Base-by-base conservation (phyloP, 2,113 vertebrate genomes). In the Echinops telfairi region DNA sequence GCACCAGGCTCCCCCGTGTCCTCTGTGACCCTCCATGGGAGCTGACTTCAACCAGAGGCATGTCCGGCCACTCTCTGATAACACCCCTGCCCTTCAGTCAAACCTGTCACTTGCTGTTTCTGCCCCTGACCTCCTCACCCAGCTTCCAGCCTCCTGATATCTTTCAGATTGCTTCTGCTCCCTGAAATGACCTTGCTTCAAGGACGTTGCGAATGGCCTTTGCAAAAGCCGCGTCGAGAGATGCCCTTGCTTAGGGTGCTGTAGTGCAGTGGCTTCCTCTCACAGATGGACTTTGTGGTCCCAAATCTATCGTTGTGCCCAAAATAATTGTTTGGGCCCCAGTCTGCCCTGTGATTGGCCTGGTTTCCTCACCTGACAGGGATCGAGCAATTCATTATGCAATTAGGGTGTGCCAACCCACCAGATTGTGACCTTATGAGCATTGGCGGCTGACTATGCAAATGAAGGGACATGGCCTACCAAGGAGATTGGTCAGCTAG, bases 91-190 rank as follows among this genome's bases (percentile, higher is more conserved):
- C 3, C 68, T 71, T 70, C 33, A n/a, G 20, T 40, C 73, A 31
- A 0, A 31, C 11, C 2, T 0, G 22, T 6, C 33, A 1, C 83
- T 31, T 15, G 19, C 62, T 2, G 29, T 23, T 76, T 66, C 33
- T 29, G 62, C 1, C 75, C 9, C 27, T 15, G 5, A 1, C 11
- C 77, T 29, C 11, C 77, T 29, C 1, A 0, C 27, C 7, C 25
- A 10, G 33, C 33, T 62, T 17, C 70, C 71, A 31, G 71, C 22
- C 38, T 43, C 70, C 60, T 47, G 4, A 36, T 1, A 23, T 22
- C 43, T 1, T 31, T 47, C 77, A 1, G 16, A 71, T 25, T 9
- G 23, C 11, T 43, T 31, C 62, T 23, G n/a, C 70, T 22, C 4
- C 83, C 33, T 8, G 23, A 43, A 68, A 31, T 40, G 36, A 19